Base-by-base conservation (phyloP, 2,797 vertebrate genomes). In the Gallinago nigripennis region DNA sequence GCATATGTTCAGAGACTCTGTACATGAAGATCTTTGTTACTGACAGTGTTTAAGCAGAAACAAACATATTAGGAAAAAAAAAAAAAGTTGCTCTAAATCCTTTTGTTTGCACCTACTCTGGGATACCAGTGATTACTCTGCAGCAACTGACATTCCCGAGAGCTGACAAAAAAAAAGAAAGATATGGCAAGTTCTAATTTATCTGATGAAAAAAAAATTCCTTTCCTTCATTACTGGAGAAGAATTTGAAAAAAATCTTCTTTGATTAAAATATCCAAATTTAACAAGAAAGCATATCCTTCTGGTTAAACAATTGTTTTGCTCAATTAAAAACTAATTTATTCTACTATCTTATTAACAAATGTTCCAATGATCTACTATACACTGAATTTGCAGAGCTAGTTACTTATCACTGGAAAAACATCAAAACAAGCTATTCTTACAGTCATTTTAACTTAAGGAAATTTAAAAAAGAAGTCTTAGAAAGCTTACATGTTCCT, bases 311-410 rank as follows among this genome's bases (percentile, higher is more conserved):
- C 7, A 82, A 65, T 35, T 85, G 85, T 66, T 90, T 85, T 60
- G 48, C 51, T 77, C 30, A 78, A 71, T 75, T 90, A 88, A 88
- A 86, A 90, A 46, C 25, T 60, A 54, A 51, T 86, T 83, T 86
- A 50, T 95, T 90, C 58, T 51, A 90, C 51, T 30, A 69, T 46
- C 27, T 73, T 88, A 83, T 73, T 92, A 88, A 21, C 24, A 92
- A 90, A 46, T 23, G 46, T 86, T 82, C 63, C 77, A 86, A 7
- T 72, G 33, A 79, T 43, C 94, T 78, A 54, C 21, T 94, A 54
- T 58, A 79, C 45, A 71, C 11, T 51, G 54, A 58, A 48, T 88
- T 66, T 82, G 35, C 43, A 88, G 45, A 90, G 50, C 37, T 58
- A 88, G 31, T 78, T 90, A 81, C 31, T 66, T 64, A 45, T 30